These are phyloP conservation scores for Rutpela maculata DNA, from an alignment of 2,888 invertebrate species.

Conservation along the genomic window DNA sequence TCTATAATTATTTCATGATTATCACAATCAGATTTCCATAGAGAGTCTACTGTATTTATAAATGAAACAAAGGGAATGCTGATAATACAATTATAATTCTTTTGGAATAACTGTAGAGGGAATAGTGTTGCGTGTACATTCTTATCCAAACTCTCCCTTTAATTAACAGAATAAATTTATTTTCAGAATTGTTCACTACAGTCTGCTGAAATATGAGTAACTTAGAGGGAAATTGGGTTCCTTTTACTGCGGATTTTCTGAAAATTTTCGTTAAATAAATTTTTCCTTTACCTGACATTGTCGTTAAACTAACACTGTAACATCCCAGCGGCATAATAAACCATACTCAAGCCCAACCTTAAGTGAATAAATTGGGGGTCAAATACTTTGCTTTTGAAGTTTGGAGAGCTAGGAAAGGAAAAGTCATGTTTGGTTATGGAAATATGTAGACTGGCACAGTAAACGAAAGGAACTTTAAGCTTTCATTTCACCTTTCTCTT, in stretches of 20 bases:
- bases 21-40: neutral
- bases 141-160: neutral
- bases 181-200: neutral
- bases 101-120: neutral
- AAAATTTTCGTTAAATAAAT: neutral
- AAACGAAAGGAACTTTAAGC: constrained; percentile 12
- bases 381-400: neutral
- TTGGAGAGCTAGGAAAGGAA: constrained; percentile 4
- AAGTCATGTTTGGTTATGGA: constrained; percentile 21
- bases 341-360: neutral
- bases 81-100: constrained; percentile 2
- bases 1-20: neutral
- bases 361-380: constrained; percentile 7
- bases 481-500: neutral
- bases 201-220: neutral
- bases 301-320: constrained; percentile 14
- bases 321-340: neutral
- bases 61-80: neutral
- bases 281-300: neutral
- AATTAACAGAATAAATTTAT: neutral
- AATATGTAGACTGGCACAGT: neutral
- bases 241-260: neutral
- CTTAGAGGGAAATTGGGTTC: neutral
- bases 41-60: neutral
- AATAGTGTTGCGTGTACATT: constrained; percentile 1